These are phyloP conservation scores for Bombus impatiens DNA, from an alignment of 1,140 invertebrate genomes.

Conservation along the genomic window DNA sequence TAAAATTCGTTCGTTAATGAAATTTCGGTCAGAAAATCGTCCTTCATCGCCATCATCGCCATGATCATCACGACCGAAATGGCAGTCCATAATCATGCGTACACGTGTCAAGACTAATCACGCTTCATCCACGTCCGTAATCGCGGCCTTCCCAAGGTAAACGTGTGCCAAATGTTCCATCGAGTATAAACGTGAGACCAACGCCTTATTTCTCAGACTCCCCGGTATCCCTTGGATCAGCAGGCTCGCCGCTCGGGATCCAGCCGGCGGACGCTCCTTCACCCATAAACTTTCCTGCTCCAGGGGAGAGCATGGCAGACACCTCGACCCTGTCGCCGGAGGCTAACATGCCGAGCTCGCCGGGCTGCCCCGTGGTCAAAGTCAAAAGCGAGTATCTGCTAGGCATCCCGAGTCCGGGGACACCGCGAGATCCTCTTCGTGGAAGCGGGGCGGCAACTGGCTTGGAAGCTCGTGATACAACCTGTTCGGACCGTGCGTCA, in stretches of 20 bases:
- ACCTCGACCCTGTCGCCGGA: conserved; percentile 94
- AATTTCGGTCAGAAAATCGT: background rate
- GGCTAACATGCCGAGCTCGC: conserved; percentile 89
- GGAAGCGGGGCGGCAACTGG: conserved; percentile 59
- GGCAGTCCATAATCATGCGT: background rate
- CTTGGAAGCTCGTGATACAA: conserved; percentile 68
- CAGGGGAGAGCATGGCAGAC: conserved; percentile 94
- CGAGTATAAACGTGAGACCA: conserved; percentile 65
- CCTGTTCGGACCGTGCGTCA: conserved; percentile 77
- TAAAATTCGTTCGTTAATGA: background rate
- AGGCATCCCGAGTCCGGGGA: conserved; percentile 79
- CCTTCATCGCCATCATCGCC: background rate
- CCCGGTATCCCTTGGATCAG: conserved; percentile 81
- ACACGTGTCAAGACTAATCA: conserved; percentile 20
- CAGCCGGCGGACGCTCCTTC: conserved; percentile 80
- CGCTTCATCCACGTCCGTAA: background rate
- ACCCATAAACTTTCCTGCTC: conserved; percentile 82
- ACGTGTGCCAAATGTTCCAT: conserved; percentile 7
- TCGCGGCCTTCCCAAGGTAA: conserved; percentile 29
- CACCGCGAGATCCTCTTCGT: conserved; percentile 70
- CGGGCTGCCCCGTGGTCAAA: conserved; percentile 82
- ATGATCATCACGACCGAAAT: background rate
- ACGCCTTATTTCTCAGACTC: conserved; percentile 80
- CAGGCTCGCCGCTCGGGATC: conserved; percentile 80
- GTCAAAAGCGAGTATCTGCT: conserved; percentile 81